These are phyloP conservation scores for Columba guinea DNA, from an alignment of 2,797 vertebrate species.

Conservation along the genomic window DNA sequence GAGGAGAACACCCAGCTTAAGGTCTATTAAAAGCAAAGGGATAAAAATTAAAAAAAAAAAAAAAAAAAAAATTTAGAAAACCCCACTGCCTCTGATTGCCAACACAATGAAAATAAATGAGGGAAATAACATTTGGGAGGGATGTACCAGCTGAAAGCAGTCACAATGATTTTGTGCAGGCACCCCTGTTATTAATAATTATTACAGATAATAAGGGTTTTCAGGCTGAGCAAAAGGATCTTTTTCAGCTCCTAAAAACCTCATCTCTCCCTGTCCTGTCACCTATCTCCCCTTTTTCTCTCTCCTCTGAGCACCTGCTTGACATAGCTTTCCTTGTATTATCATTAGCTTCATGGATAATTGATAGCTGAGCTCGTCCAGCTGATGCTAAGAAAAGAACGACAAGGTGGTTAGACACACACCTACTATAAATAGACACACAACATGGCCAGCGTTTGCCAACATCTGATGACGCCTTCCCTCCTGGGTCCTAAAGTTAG, in stretches of 20 bases:
- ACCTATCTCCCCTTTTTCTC: background rate
- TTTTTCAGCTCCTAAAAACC: slow-evolving; percentile 7
- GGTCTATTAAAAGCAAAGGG: background rate
- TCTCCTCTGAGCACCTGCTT: slow-evolving; percentile 67
- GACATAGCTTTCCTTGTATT: slow-evolving; percentile 67
- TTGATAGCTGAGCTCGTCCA: slow-evolving; percentile 72
- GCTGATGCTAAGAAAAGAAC: slow-evolving; percentile 78
- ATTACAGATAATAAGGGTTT: slow-evolving; percentile 38
- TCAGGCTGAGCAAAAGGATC: background rate
- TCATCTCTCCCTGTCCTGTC: background rate
- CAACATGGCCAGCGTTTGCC: slow-evolving; percentile 72
- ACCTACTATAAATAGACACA: slow-evolving; percentile 80
- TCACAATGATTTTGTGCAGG: slow-evolving; percentile 34
- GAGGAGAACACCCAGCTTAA: background rate
- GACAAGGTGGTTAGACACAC: slow-evolving; percentile 72
- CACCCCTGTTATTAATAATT: slow-evolving; percentile 42
- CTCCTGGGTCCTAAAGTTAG: slow-evolving; percentile 65
- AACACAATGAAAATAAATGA: slow-evolving; percentile 55
- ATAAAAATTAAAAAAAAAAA: fast-evolving
- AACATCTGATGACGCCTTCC: slow-evolving; percentile 62
- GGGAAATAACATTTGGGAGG: slow-evolving; percentile 14
- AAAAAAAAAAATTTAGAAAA: background rate
- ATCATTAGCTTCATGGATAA: slow-evolving; percentile 78
- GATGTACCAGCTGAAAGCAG: background rate
- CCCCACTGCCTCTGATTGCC: background rate